These are phyloP conservation scores for Alviniconcha strummeri DNA, from an alignment of 2,888 invertebrate species.

Conservation along the genomic window DNA sequence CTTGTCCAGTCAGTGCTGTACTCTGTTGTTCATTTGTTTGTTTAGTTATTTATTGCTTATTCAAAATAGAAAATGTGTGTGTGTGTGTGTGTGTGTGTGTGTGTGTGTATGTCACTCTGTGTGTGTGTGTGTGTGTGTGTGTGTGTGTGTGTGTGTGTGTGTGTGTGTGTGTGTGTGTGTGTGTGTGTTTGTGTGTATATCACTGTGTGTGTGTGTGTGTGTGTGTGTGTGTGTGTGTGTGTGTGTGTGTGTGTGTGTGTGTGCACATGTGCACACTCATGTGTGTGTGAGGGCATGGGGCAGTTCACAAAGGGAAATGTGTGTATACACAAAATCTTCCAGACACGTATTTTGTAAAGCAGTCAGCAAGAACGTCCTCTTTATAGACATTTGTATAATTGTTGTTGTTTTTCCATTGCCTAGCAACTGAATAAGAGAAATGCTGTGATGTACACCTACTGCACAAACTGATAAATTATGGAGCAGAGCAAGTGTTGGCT, in stretches of 20 bases:
- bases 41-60: constrained; percentile 76
- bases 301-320: too few relatives aligned
- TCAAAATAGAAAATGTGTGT: constrained; percentile 74
- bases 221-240: not conserved
- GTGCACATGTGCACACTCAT: not conserved
- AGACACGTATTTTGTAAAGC: too few relatives aligned
- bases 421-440: too few relatives aligned
- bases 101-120: not conserved
- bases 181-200: not conserved
- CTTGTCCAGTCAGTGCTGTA: constrained; percentile 78
- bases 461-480: too few relatives aligned
- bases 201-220: not conserved
- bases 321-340: too few relatives aligned
- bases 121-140: not conserved
- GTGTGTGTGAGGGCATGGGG: not conserved
- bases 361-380: too few relatives aligned
- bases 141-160: not conserved
- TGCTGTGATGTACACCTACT: too few relatives aligned
- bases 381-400: not conserved
- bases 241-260: not conserved
- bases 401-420: not conserved
- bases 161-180: not conserved
- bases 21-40: not conserved
- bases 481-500: too few relatives aligned
- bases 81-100: not conserved